Conservation (phyloP, 2,113 vertebrate genomes). For the Perca schrenkii region DNA sequence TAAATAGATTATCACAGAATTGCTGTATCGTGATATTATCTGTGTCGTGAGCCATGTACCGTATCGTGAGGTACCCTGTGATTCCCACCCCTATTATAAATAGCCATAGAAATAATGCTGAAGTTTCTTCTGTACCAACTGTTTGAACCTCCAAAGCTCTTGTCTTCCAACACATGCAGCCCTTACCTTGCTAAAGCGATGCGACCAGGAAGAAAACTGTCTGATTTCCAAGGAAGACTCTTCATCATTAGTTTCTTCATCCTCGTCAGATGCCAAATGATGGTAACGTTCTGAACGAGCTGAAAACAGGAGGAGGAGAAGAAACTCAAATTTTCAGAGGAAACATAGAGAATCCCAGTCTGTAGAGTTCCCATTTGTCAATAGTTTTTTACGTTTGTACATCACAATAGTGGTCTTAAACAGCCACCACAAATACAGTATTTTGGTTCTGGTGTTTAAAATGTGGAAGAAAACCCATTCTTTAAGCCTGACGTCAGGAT, state of each 20-base stretch:
- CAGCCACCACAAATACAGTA: background rate
- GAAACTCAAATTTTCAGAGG: background rate
- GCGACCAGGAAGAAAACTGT: conserved; percentile 96
- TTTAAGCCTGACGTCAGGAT: background rate
- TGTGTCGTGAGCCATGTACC: too few species aligned
- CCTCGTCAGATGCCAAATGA: conserved; percentile 93
- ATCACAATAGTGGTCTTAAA: background rate
- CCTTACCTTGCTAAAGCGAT: conserved; percentile 97
- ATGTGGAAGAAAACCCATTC: background rate
- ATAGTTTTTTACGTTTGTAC: background rate
- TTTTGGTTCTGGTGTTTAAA: background rate
- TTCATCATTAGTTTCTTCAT: conserved; percentile 94
- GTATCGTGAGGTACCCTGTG: too few species aligned
- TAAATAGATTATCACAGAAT: too few species aligned
- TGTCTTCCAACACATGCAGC: background rate
- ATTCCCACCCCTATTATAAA: background rate
- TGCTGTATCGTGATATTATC: too few species aligned
- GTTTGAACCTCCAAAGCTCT: background rate
- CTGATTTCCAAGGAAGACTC: conserved; percentile 95
- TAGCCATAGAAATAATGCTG: background rate
- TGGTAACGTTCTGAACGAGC: conserved; percentile 95
- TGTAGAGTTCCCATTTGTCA: background rate
- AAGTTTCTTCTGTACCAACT: background rate
- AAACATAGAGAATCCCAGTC: background rate
- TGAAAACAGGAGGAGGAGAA: conserved; percentile 60